These are phyloP conservation scores for Cordilura impudica DNA, from an alignment of 2,888 invertebrate species.

Conservation along the genomic window DNA sequence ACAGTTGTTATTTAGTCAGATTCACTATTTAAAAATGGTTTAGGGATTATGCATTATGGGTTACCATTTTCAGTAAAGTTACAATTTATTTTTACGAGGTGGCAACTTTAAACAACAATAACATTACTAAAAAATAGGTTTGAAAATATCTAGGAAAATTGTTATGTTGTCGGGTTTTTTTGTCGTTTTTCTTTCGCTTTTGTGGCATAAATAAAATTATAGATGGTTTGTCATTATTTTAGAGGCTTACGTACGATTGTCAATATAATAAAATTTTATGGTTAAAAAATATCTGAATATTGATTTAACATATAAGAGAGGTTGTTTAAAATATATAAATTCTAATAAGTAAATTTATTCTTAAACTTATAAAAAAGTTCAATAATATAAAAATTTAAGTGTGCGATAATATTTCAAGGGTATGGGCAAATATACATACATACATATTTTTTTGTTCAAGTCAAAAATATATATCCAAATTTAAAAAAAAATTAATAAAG, in stretches of 20 bases:
- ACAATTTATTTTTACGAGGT: slow-evolving; percentile 42
- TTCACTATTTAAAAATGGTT: background rate
- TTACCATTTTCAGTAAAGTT: slow-evolving; percentile 9
- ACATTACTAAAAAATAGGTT: slow-evolving; percentile 6
- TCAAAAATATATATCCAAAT: too few species aligned
- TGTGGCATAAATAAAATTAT: slow-evolving; percentile 7
- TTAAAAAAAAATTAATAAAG: too few species aligned
- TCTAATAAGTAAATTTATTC: too few species aligned
- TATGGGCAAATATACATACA: too few species aligned
- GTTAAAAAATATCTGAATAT: slow-evolving; percentile 14
- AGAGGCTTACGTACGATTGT: slow-evolving; percentile 7
- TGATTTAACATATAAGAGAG: background rate
- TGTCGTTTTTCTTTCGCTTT: background rate
- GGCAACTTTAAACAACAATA: slow-evolving; percentile 34
- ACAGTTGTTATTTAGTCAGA: background rate
- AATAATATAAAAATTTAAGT: too few species aligned
- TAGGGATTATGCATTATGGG: too few species aligned
- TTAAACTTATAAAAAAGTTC: too few species aligned
- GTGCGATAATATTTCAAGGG: too few species aligned
- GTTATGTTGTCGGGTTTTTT: background rate
- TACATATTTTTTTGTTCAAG: too few species aligned
- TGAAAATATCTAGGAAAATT: background rate
- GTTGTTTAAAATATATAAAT: background rate
- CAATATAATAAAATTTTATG: slow-evolving; percentile 34
- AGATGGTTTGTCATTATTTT: slow-evolving; percentile 8